A percentile compares a stretch with the other conserved stretches of the same genome.
These are phyloP conservation scores for Larimichthys crocea DNA, from an alignment of 2,113 vertebrate species.

Conservation along the genomic window DNA sequence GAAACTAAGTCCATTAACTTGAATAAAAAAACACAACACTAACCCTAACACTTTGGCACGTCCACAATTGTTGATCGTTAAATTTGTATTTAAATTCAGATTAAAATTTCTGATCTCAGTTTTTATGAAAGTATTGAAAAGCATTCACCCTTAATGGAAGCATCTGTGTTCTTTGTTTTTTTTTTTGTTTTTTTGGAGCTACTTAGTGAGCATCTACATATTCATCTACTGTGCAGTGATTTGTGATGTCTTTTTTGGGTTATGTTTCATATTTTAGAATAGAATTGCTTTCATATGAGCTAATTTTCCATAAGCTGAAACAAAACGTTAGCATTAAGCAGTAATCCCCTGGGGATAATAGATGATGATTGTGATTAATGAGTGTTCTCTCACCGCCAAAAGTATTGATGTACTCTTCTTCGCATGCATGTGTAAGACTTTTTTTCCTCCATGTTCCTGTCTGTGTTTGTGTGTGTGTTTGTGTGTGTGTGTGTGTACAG, in stretches of 20 bases:
- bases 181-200: neutral
- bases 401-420: neutral
- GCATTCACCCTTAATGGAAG: neutral
- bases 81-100: neutral
- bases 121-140: neutral
- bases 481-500: neutral
- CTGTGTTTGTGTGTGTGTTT: constrained; percentile 14
- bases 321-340: neutral
- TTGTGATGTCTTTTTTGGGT: neutral
- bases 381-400: neutral
- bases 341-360: neutral
- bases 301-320: neutral
- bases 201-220: neutral
- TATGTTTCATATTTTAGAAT: neutral
- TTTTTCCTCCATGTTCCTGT: neutral
- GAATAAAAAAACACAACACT: neutral
- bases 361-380: constrained; percentile 3
- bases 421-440: neutral
- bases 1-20: neutral
- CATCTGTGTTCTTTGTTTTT: neutral
- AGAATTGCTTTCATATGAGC: too few species aligned
- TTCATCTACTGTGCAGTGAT: neutral
- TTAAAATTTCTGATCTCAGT: neutral
- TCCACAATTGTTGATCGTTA: neutral
- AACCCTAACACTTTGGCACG: neutral